Conservation (phyloP, 2,113 vertebrate genomes). For the Spheniscus mendiculus region DNA sequence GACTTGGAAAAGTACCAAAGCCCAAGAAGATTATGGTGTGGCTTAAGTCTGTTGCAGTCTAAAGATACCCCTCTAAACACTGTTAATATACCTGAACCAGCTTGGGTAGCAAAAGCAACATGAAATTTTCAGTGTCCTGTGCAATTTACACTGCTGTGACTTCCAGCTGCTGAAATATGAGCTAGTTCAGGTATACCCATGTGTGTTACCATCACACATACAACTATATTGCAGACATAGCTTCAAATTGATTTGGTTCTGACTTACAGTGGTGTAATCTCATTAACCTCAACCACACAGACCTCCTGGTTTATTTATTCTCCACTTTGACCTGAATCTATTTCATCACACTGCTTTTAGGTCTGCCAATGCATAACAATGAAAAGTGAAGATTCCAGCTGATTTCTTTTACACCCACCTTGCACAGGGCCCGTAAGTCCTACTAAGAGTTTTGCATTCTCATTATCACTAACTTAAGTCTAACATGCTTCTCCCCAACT, state of each 20-base stretch:
- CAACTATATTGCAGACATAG: background rate
- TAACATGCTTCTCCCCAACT: background rate
- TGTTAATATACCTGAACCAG: background rate
- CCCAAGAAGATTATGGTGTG: background rate
- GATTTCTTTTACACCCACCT: background rate
- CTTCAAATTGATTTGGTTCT: background rate
- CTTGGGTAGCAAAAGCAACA: background rate
- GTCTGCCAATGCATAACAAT: background rate
- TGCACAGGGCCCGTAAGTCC: fast-evolving
- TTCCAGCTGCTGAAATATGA: background rate
- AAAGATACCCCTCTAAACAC: background rate
- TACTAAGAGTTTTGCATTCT: background rate
- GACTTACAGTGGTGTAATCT: background rate
- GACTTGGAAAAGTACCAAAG: background rate
- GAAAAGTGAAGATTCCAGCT: background rate
- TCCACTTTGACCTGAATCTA: background rate
- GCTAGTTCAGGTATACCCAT: background rate
- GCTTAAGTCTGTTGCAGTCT: background rate
- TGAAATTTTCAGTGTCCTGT: background rate
- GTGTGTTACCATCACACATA: background rate
- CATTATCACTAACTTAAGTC: background rate
- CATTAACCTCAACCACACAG: background rate
- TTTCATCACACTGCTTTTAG: background rate
- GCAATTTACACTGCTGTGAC: background rate
- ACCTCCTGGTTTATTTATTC: background rate